phyloP scores from a whole-genome alignment of 2,113 vertebrate species.

The Taurulus bubalis region DNA sequence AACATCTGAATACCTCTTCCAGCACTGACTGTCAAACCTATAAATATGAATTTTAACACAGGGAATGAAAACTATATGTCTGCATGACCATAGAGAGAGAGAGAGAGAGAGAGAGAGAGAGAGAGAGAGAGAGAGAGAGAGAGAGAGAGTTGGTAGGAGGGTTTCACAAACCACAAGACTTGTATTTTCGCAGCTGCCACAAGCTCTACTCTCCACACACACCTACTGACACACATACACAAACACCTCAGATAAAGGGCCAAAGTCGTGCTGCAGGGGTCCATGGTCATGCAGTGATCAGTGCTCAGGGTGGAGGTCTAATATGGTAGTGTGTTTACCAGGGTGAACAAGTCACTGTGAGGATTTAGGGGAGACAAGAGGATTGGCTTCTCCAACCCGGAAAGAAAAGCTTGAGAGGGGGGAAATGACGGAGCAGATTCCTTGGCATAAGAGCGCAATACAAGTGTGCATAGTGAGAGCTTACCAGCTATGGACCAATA shows the following conservation, averaged over 20 bases:
- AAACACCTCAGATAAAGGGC: constrained; percentile 38
- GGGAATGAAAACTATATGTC: constrained; percentile 21
- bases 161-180: constrained; percentile 49
- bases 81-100: constrained; percentile 11
- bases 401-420: constrained; percentile 24
- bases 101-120: constrained; percentile 1
- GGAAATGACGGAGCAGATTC: constrained; percentile 70
- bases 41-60: constrained; percentile 33
- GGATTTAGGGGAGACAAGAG: constrained; percentile 33
- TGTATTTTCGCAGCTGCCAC: constrained; percentile 78
- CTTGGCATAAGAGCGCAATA: constrained; percentile 34
- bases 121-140: constrained; percentile 5
- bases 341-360: constrained; percentile 28
- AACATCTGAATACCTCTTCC: background rate
- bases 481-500: constrained; percentile 42
- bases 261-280: constrained; percentile 34
- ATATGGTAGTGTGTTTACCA: constrained; percentile 38
- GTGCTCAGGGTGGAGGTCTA: constrained; percentile 9
- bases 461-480: constrained; percentile 42
- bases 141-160: constrained; percentile 11
- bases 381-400: constrained; percentile 41
- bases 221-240: constrained; percentile 34
- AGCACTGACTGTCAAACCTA: background rate
- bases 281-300: constrained; percentile 1
- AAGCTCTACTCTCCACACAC: constrained; percentile 37